Conservation (phyloP, 1,140 invertebrate genomes). For the Calosoma granatense region DNA sequence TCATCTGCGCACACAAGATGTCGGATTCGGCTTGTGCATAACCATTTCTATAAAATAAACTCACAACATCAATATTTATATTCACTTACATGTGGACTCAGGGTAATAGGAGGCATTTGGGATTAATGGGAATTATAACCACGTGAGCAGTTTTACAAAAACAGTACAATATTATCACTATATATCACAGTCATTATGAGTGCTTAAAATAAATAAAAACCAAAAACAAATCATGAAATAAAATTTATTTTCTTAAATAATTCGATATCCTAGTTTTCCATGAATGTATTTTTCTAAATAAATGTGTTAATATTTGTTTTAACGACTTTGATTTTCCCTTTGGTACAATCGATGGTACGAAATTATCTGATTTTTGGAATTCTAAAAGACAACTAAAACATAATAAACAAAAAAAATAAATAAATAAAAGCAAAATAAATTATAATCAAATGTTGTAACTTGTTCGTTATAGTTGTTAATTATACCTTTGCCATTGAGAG, state of each 20-base stretch:
- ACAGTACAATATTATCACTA: conserved; percentile 4
- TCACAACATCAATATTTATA: too few species aligned
- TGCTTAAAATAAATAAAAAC: too few species aligned
- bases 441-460: conserved; percentile 21
- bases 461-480: conserved; percentile 7
- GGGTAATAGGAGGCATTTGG: not conserved
- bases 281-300: too few species aligned
- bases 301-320: too few species aligned
- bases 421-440: conserved; percentile 10
- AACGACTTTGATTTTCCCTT: conserved; percentile 13
- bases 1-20: conserved; percentile 47
- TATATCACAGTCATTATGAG: too few species aligned
- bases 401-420: conserved; percentile 11
- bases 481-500: conserved; percentile 50
- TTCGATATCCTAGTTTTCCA: too few species aligned
- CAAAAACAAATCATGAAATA: too few species aligned
- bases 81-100: conserved; percentile 10
- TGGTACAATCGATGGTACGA: not conserved
- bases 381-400: conserved; percentile 14
- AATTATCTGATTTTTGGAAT: not conserved
- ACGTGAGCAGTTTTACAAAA: conserved; percentile 9
- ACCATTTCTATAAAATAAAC: conserved; percentile 40
- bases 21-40: conserved; percentile 45
- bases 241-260: too few species aligned
- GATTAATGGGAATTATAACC: not conserved